phyloP scores from a whole-genome alignment of 2,797 vertebrate species.

The Sorex maritimensis region DNA sequence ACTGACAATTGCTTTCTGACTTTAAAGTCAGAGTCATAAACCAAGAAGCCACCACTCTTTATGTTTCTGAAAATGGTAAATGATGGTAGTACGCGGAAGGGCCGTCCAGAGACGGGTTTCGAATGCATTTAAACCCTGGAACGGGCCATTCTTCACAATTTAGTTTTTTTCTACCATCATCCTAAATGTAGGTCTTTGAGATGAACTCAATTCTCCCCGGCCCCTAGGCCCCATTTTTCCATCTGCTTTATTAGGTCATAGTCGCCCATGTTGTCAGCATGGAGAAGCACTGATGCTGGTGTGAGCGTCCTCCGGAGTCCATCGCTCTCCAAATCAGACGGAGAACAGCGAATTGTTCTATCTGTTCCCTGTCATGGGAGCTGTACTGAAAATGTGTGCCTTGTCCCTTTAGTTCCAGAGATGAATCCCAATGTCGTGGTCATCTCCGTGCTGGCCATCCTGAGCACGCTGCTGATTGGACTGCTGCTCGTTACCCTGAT shows the following conservation, averaged over 20 bases:
- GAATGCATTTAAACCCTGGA: not conserved
- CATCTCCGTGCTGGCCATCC: constrained; percentile 95
- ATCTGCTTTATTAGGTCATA: not conserved
- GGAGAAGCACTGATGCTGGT: not conserved
- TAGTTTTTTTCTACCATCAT: not conserved
- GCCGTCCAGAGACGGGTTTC: constrained; percentile 34
- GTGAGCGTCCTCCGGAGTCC: not conserved
- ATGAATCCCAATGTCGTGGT: constrained; percentile 97
- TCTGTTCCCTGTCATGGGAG: not conserved
- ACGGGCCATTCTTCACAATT: not conserved
- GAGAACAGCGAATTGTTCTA: not conserved
- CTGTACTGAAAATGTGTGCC: constrained; percentile 65
- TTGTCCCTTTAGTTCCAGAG: constrained; percentile 93
- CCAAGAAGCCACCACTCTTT: not conserved
- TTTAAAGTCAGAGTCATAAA: constrained; percentile 17
- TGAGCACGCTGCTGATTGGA: constrained; percentile 95
- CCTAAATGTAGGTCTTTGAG: not conserved
- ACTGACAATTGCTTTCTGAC: constrained; percentile 60
- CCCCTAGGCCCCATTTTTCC: not conserved
- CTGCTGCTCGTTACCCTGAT: constrained; percentile 95
- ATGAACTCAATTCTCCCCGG: not conserved
- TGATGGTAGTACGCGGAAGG: not conserved
- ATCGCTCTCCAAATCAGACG: not conserved
- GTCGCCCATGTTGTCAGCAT: not conserved
- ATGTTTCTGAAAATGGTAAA: constrained; percentile 48